Percentiles rank a stretch among this genome's conserved stretches.
phyloP scores from a whole-genome alignment of 2,113 vertebrate genomes.

The Eulacestoma nigropectus region DNA sequence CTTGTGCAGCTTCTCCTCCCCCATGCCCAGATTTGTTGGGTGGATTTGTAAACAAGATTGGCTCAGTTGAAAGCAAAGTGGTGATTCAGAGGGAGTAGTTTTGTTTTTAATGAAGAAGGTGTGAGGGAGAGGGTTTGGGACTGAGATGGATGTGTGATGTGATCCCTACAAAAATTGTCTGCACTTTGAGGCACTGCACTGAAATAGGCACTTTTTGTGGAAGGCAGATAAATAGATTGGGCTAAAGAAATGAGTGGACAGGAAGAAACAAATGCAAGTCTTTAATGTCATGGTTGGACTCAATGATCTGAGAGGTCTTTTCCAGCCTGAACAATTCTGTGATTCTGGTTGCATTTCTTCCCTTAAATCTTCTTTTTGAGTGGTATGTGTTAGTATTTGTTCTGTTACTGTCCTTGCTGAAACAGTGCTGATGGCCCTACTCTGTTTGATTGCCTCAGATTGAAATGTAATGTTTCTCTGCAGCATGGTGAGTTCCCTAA shows the following conservation, averaged over 20 bases:
- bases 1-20: not conserved
- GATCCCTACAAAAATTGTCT: not conserved
- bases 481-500: not conserved
- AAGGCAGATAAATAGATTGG: not conserved
- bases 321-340: not conserved
- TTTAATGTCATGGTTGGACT: not conserved
- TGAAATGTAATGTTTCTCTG: not conserved
- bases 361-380: not conserved
- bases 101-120: not conserved
- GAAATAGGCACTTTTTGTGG: not conserved
- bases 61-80: not conserved
- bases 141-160: not conserved
- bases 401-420: not conserved
- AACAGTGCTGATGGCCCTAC: not conserved
- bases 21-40: not conserved
- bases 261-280: not conserved
- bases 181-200: not conserved
- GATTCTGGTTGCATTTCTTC: not conserved
- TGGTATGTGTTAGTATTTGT: not conserved
- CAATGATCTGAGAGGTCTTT: not conserved
- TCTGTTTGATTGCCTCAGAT: not conserved
- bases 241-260: not conserved
- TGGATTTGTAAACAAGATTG: not conserved
- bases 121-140: not conserved
- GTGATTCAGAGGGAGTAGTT: not conserved